phyloP scores from a whole-genome alignment of 2,113 vertebrate genomes.

The Hystrix brachyura region DNA sequence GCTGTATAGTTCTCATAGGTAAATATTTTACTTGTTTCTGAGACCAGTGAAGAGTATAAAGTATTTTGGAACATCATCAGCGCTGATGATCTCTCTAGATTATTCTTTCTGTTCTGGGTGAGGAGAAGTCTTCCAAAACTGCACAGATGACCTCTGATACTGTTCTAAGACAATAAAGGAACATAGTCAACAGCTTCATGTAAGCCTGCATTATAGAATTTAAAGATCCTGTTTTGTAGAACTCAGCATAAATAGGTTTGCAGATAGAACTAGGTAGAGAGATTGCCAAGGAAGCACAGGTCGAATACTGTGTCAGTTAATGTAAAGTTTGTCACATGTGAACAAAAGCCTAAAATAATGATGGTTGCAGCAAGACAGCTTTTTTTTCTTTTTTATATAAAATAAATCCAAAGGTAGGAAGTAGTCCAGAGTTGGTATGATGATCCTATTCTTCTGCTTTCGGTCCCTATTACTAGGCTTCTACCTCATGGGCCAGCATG shows the following conservation, averaged over 20 bases:
- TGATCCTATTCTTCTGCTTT: not conserved
- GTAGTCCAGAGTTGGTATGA: not conserved
- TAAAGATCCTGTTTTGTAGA: not conserved
- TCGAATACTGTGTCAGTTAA: not conserved
- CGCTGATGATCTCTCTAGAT: not conserved
- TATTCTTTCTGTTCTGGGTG: not conserved
- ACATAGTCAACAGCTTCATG: not conserved
- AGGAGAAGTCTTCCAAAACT: not conserved
- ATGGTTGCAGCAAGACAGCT: not conserved
- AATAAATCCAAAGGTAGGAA: constrained; percentile 15
- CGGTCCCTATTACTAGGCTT: not conserved
- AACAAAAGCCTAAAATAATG: not conserved
- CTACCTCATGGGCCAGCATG: not conserved
- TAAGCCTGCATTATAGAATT: not conserved
- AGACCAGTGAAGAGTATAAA: not conserved
- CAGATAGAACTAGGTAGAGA: constrained; percentile 34
- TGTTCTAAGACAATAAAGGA: constrained; percentile 6
- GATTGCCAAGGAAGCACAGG: constrained; percentile 19
- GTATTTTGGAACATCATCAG: not conserved
- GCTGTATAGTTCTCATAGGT: not conserved
- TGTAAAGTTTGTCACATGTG: not conserved
- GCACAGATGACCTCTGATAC: not conserved
- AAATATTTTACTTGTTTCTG: not conserved
- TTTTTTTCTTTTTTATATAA: constrained; percentile 51
- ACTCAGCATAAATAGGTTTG: not conserved